phyloP scores from a whole-genome alignment of 2,888 invertebrate genomes.

The Clistopyga incitator region DNA sequence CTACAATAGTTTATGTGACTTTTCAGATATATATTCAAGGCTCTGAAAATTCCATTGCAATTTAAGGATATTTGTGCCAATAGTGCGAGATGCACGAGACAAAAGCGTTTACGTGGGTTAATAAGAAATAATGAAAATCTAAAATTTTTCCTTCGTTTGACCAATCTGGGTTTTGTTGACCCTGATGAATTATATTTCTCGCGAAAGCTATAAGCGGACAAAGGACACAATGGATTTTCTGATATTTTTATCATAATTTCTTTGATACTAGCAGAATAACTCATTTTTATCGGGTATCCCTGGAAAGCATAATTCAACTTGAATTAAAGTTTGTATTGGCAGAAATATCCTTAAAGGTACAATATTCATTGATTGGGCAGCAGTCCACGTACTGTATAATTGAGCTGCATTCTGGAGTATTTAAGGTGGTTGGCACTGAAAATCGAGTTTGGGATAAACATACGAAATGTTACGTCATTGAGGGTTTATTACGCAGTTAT shows the following conservation, averaged over 20 bases:
- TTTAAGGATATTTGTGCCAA: constrained; percentile 1
- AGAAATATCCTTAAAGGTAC: not conserved
- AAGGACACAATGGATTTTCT: not conserved
- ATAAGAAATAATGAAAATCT: no score
- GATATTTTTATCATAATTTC: no score
- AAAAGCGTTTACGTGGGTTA: no score
- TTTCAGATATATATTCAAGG: not conserved
- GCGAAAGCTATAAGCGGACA: not conserved
- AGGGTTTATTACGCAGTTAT: not conserved
- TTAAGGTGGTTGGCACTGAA: constrained; percentile 10
- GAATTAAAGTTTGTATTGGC: not conserved
- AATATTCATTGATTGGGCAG: not conserved
- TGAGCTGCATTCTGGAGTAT: not conserved
- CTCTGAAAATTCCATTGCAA: not conserved
- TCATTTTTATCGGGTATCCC: no score
- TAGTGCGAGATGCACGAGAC: not conserved
- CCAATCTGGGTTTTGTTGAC: not conserved
- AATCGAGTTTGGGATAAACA: not conserved
- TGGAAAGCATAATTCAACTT: not conserved
- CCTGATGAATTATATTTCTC: not conserved
- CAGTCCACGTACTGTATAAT: not conserved
- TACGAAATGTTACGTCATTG: not conserved
- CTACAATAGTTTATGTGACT: constrained; percentile 17
- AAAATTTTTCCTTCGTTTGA: not conserved
- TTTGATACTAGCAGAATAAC: no score